Conservation (phyloP, 2,113 vertebrate genomes). For the Sinocyclocheilus grahami region DNA sequence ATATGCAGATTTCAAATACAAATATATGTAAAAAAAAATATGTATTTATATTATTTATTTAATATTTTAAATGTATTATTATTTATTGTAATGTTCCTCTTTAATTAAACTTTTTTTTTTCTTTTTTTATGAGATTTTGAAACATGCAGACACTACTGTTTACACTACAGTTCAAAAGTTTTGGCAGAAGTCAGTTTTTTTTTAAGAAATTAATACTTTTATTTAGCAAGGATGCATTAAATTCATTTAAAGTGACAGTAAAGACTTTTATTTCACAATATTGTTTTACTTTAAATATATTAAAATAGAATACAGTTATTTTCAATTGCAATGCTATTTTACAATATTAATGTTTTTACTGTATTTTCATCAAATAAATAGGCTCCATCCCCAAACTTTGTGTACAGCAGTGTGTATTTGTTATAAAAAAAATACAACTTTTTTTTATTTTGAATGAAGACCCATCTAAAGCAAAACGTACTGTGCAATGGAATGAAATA, state of each 20-base stretch:
- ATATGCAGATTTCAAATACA: neutral
- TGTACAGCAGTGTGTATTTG: neutral
- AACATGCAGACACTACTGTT: too few relatives aligned
- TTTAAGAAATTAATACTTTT: neutral
- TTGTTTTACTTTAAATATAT: neutral
- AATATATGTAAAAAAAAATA: neutral
- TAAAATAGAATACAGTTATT: neutral
- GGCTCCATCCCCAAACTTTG: neutral
- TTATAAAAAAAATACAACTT: neutral
- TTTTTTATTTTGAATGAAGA: neutral
- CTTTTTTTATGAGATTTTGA: too few relatives aligned
- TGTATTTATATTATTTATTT: too few relatives aligned
- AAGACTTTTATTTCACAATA: neutral
- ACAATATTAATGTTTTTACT: neutral
- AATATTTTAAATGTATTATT: too few relatives aligned
- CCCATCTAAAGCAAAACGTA: neutral
- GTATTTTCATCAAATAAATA: neutral
- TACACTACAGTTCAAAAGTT: too few relatives aligned
- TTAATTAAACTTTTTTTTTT: too few relatives aligned
- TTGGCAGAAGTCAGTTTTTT: too few relatives aligned
- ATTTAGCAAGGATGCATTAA: neutral
- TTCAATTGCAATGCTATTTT: neutral
- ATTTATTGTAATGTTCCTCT: too few relatives aligned
- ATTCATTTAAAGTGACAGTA: too few relatives aligned
- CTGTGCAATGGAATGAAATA: too few relatives aligned